A percentile compares a stretch with the other conserved stretches of the same genome.
Conservation (phyloP, 1,140 invertebrate species). For the Drosophila santomea region DNA sequence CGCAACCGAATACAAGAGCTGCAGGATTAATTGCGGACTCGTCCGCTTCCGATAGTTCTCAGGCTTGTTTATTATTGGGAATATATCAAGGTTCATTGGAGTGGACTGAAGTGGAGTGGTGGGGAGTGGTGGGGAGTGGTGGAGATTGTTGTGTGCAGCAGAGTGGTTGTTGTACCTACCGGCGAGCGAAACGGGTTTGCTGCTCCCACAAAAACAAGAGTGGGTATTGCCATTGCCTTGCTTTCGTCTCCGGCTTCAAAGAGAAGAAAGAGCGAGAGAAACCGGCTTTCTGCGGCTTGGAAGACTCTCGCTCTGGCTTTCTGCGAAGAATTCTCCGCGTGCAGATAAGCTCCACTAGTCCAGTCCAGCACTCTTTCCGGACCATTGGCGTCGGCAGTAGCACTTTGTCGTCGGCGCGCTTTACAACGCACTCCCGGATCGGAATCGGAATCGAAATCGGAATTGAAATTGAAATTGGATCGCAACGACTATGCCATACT, state of each 20-base stretch:
- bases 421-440: constrained; percentile 53
- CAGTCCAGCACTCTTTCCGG: constrained; percentile 65
- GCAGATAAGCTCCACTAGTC: constrained; percentile 56
- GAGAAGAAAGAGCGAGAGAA: constrained; percentile 20
- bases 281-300: constrained; percentile 67
- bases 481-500: too few relatives aligned
- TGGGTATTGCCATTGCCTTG: constrained; percentile 14
- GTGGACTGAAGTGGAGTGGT: neutral
- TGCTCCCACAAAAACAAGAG: constrained; percentile 30
- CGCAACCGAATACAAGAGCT: constrained; percentile 42
- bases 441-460: neutral
- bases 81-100: constrained; percentile 48
- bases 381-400: constrained; percentile 77
- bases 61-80: constrained; percentile 51
- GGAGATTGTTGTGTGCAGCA: neutral
- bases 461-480: neutral
- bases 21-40: constrained; percentile 45
- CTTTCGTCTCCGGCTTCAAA: neutral
- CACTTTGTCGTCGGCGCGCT: constrained; percentile 67
- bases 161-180: constrained; percentile 27
- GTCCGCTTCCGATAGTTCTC: constrained; percentile 49
- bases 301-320: constrained; percentile 54
- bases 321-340: constrained; percentile 42
- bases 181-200: constrained; percentile 45
- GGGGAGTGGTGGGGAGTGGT: neutral